Percentiles rank a stretch among this genome's conserved stretches.
phyloP scores from a whole-genome alignment of 2,113 vertebrate species.

The Proteles cristata region DNA sequence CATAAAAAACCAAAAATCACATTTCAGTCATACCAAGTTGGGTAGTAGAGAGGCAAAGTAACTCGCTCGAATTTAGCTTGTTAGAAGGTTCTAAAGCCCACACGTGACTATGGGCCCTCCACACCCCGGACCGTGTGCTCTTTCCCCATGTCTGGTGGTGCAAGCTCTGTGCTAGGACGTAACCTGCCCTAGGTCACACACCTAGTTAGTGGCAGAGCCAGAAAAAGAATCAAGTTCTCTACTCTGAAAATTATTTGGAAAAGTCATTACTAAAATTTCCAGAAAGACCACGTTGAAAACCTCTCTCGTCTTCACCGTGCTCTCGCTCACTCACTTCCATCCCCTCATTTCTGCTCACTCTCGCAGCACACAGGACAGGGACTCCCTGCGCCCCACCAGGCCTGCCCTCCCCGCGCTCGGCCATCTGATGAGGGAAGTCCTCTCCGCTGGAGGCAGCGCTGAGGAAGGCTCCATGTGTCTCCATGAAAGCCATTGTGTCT shows the following conservation, averaged over 20 bases:
- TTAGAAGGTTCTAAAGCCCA: neutral
- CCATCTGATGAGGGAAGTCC: neutral
- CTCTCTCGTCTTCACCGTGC: neutral
- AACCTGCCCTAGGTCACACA: neutral
- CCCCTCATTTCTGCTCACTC: neutral
- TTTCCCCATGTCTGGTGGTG: accelerated
- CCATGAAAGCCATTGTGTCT: neutral
- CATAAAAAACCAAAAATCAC: neutral
- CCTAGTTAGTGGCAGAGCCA: neutral
- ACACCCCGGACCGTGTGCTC: accelerated
- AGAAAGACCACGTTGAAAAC: neutral
- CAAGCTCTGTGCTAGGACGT: neutral
- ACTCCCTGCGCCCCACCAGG: accelerated
- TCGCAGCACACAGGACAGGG: neutral
- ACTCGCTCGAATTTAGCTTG: neutral
- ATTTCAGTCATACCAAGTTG: neutral
- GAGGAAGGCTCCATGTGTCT: neutral
- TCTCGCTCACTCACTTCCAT: neutral
- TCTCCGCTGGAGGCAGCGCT: neutral
- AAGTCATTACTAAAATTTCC: neutral
- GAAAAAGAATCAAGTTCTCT: neutral
- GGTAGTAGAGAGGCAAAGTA: neutral
- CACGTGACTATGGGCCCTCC: neutral
- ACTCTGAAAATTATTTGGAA: neutral
- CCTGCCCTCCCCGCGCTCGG: neutral